Evolutionary conservation across 2,888 invertebrate species (phyloP).

Genomic region (Drosophila koepferae): DNA sequence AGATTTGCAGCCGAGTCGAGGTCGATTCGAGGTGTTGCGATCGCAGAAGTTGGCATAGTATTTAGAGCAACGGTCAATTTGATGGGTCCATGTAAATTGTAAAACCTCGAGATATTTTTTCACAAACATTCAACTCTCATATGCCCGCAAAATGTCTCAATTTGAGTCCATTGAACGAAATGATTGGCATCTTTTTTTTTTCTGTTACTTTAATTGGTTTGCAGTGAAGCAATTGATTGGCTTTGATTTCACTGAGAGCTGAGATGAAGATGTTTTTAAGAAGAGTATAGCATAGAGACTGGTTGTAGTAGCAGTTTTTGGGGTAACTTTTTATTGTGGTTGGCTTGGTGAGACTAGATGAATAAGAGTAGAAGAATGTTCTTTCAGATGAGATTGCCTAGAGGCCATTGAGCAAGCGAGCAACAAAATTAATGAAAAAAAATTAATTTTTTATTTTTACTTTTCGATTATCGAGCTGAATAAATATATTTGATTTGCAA

Average conservation of each 20-base stretch:
- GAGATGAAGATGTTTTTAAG: constrained; percentile 8
- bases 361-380: not conserved
- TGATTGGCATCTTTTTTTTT: constrained; percentile 24
- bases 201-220: constrained; percentile 38
- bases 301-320: not conserved
- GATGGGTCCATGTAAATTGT: constrained; percentile 43
- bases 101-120: constrained; percentile 15
- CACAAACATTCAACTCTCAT: constrained; percentile 16
- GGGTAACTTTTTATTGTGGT: not conserved
- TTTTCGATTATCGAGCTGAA: too few relatives aligned
- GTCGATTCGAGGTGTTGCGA: constrained; percentile 33
- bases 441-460: too few relatives aligned
- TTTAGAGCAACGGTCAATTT: constrained; percentile 47
- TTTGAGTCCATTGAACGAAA: constrained; percentile 50
- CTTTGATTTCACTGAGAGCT: constrained; percentile 29
- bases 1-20: constrained; percentile 21
- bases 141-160: constrained; percentile 20
- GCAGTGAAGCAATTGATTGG: constrained; percentile 49
- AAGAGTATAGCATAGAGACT: not conserved
- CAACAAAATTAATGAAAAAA: too few relatives aligned
- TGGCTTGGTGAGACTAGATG: not conserved
- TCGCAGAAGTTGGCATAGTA: constrained; percentile 45
- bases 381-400: not conserved
- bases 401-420: too few relatives aligned
- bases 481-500: too few relatives aligned